phyloP scores from a whole-genome alignment of 35 echinoderm and acorn worm genomes.

The Nesometra sesokonis region DNA sequence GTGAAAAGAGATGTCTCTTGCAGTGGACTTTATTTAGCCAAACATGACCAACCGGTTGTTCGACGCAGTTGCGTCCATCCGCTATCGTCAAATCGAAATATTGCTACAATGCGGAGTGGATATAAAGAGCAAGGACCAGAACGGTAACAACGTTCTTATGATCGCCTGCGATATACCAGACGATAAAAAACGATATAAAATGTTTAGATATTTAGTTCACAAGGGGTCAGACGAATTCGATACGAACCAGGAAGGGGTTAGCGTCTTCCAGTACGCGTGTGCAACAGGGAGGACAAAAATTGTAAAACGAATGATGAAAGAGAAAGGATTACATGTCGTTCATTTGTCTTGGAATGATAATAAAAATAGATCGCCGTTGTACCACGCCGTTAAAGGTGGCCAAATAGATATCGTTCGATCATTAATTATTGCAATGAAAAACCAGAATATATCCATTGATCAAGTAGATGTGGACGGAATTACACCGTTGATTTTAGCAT shows the following conservation, averaged over 20 bases:
- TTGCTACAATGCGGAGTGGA: conserved; percentile 38
- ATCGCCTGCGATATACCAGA: conserved; percentile 22
- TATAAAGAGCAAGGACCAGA: conserved; percentile 24
- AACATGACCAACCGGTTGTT: conserved; percentile 46
- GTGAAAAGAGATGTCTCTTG: too few species aligned
- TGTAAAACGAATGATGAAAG: conserved; percentile 29
- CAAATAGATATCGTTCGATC: conserved; percentile 24
- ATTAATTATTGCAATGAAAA: conserved; percentile 25
- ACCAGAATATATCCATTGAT: conserved; percentile 44
- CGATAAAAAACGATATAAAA: conserved; percentile 54
- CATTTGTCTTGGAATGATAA: conserved; percentile 45
- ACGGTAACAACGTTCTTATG: conserved; percentile 60
- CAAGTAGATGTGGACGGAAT: conserved; percentile 31
- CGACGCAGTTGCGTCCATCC: conserved; percentile 38
- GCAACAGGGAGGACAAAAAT: conserved; percentile 18
- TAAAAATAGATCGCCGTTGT: conserved; percentile 31
- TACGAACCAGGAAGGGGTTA: conserved; percentile 30
- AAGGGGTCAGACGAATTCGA: conserved; percentile 48
- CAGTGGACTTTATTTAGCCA: too few species aligned
- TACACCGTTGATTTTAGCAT: conserved; percentile 51
- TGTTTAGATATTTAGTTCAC: conserved; percentile 56
- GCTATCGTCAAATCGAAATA: conserved; percentile 59
- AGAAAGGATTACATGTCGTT: conserved; percentile 24
- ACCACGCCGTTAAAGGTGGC: conserved; percentile 44
- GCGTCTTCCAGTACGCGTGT: conserved; percentile 66